phyloP scores from a whole-genome alignment of 2,888 invertebrate species.

The Acanthosepion esculentum region DNA sequence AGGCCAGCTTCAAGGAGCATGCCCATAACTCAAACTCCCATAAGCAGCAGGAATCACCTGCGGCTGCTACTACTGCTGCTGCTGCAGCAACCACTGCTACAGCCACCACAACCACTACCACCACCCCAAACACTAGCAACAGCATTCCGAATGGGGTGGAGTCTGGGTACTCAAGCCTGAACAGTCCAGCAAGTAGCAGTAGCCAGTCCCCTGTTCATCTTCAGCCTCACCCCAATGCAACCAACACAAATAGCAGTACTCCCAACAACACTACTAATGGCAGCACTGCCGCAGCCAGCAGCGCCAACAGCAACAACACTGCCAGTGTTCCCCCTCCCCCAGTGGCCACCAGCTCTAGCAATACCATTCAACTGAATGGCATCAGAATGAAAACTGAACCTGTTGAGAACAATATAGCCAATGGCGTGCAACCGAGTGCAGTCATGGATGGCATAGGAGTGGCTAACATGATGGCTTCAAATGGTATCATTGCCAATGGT shows the following conservation, averaged over 20 bases:
- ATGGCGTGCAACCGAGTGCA: constrained; percentile 11
- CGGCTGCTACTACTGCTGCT: neutral
- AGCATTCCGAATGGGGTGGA: constrained; percentile 53
- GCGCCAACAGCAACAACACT: constrained; percentile 49
- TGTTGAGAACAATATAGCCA: constrained; percentile 43
- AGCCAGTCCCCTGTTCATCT: constrained; percentile 59
- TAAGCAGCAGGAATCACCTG: neutral
- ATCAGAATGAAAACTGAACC: constrained; percentile 48
- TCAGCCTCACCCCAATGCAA: constrained; percentile 54
- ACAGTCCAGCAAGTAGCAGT: constrained; percentile 62
- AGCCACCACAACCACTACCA: constrained; percentile 1
- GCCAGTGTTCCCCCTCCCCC: constrained; percentile 48
- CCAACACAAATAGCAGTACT: constrained; percentile 55
- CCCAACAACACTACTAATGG: constrained; percentile 53
- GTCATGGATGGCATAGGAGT: constrained; percentile 18
- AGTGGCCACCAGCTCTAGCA: constrained; percentile 40
- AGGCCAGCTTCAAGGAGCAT: constrained; percentile 68
- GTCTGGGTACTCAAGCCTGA: constrained; percentile 63
- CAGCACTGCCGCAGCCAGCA: constrained; percentile 53
- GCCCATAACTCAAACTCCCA: constrained; percentile 51
- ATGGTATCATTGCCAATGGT: constrained; percentile 24
- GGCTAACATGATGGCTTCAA: neutral
- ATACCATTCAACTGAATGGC: constrained; percentile 44
- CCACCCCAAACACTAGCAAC: neutral
- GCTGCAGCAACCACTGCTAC: constrained; percentile 37